These are phyloP conservation scores for Sialis fuliginosa DNA, from an alignment of 2,888 invertebrate genomes.

Conservation along the genomic window DNA sequence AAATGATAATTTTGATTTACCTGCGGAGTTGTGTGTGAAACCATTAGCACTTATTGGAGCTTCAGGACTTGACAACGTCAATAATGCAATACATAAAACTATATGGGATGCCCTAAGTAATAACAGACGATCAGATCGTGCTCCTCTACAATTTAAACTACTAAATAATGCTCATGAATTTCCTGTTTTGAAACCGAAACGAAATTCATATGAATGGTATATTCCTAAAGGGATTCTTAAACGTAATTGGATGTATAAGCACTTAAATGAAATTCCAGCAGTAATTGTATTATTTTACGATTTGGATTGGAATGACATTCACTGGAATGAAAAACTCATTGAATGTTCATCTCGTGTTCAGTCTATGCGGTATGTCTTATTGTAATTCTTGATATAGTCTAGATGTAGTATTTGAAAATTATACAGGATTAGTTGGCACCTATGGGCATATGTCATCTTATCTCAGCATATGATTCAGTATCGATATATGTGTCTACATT, in stretches of 20 bases:
- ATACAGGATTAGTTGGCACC: no score
- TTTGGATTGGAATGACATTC: conserved; percentile 89
- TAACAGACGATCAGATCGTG: conserved; percentile 63
- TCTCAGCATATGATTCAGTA: background rate
- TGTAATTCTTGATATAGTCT: no score
- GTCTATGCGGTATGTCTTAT: conserved; percentile 36
- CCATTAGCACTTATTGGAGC: conserved; percentile 78
- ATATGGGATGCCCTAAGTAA: conserved; percentile 88
- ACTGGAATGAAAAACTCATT: conserved; percentile 88
- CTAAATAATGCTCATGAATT: conserved; percentile 72
- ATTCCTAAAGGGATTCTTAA: conserved; percentile 88
- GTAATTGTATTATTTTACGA: conserved; percentile 92
- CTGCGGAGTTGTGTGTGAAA: conserved; percentile 65
- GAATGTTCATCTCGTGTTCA: conserved; percentile 86
- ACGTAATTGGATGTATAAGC: conserved; percentile 89
- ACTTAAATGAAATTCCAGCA: conserved; percentile 75
- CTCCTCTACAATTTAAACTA: conserved; percentile 68
- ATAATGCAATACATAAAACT: conserved; percentile 73
- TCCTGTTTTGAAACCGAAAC: conserved; percentile 70
- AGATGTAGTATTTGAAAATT: no score
- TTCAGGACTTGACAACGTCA: conserved; percentile 69
- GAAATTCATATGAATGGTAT: conserved; percentile 88
- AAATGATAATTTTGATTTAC: conserved; percentile 40
- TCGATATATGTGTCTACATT: background rate
- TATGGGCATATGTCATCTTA: no score